These are phyloP conservation scores for Hepsetus odoe DNA, from an alignment of 2,113 vertebrate species.

Conservation along the genomic window DNA sequence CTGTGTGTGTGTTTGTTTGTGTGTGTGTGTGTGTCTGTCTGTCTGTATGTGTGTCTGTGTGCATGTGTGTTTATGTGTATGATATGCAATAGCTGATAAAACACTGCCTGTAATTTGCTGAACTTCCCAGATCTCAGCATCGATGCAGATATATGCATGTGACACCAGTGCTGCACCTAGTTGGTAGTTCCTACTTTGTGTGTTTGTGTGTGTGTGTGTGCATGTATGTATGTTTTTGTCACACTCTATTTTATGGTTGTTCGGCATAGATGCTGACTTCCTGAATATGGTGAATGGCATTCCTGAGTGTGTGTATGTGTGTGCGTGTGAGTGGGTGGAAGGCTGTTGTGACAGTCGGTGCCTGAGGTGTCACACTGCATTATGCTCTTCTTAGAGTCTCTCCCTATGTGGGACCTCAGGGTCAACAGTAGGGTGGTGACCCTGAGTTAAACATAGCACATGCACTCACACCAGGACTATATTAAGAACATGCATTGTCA, in stretches of 20 bases:
- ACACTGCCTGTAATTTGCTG: slow-evolving; percentile 22
- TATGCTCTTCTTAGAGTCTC: background rate
- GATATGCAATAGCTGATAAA: slow-evolving; percentile 27
- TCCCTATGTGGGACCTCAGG: slow-evolving; percentile 4
- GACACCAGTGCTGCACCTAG: background rate
- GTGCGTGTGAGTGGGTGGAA: background rate
- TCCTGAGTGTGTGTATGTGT: slow-evolving; percentile 12
- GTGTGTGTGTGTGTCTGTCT: too few relatives aligned
- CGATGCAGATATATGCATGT: background rate
- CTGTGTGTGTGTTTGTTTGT: too few relatives aligned
- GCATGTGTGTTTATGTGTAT: too few relatives aligned
- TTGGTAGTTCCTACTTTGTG: background rate
- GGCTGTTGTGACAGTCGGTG: slow-evolving; percentile 69
- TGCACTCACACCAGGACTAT: background rate
- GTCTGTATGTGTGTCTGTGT: too few relatives aligned
- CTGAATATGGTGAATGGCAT: slow-evolving; percentile 2
- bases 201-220: background rate
- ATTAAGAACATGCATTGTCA: background rate
- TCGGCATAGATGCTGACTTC: background rate
- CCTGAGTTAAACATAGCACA: slow-evolving; percentile 37
- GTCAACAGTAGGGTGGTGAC: slow-evolving; percentile 44
- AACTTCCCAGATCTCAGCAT: background rate
- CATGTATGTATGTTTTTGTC: background rate
- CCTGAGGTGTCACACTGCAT: slow-evolving; percentile 64
- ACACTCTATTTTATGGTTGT: too few relatives aligned